These are phyloP conservation scores for Enteromius viviparus DNA, from an alignment of 2,797 vertebrate species.

Conservation along the genomic window DNA sequence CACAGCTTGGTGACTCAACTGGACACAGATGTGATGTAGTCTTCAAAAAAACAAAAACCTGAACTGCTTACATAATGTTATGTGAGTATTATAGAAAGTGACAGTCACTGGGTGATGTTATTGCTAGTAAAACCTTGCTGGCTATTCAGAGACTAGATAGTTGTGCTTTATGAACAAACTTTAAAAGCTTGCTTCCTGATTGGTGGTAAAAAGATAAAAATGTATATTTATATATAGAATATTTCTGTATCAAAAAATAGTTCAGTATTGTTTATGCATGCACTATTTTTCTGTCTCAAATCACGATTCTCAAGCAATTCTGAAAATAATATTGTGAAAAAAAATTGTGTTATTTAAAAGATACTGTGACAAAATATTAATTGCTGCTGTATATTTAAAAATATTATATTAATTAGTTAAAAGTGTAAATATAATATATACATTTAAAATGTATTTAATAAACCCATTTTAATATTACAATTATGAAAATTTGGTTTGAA, in stretches of 20 bases:
- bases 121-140: conserved; percentile 10
- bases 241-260: background rate
- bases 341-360: no score
- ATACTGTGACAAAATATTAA: no score
- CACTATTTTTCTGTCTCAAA: background rate
- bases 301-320: background rate
- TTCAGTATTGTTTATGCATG: background rate
- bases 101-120: background rate
- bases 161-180: background rate
- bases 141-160: conserved; percentile 13
- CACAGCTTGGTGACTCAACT: conserved; percentile 1
- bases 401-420: no score
- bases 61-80: conserved; percentile 11
- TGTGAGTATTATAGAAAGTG: background rate
- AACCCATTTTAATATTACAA: no score
- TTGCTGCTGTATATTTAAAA: no score
- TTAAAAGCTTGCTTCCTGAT: background rate
- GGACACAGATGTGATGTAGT: background rate
- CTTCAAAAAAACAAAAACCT: background rate
- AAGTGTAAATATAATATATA: no score
- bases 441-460: no score
- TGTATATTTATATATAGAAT: background rate
- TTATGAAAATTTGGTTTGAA: no score
- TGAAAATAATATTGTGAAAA: no score
- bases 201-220: background rate